phyloP scores from a whole-genome alignment of 2,888 invertebrate genomes.

The Tetranychus truncatus region DNA sequence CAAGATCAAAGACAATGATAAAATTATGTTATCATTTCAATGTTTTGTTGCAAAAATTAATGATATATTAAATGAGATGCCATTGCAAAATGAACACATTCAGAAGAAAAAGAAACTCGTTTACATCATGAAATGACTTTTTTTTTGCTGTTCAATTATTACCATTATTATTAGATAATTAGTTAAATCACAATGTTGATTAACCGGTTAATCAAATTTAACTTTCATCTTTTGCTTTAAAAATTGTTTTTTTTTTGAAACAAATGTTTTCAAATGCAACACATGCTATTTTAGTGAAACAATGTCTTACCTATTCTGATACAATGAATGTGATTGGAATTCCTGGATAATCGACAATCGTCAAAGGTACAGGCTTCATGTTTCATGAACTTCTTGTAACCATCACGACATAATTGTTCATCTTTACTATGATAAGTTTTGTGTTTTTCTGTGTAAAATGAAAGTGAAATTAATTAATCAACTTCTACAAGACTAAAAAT shows the following conservation, averaged over 20 bases:
- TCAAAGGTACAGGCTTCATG: slow-evolving; percentile 80
- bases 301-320: slow-evolving; percentile 44
- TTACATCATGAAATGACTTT: background rate
- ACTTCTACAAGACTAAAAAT: background rate
- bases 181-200: background rate
- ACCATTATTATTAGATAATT: background rate
- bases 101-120: too few species aligned
- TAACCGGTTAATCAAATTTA: background rate
- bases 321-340: slow-evolving; percentile 96
- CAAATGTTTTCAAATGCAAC: background rate
- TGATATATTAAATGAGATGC: background rate
- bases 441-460: slow-evolving; percentile 60
- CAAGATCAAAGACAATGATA: slow-evolving; percentile 1
- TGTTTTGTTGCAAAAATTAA: background rate
- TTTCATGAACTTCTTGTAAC: slow-evolving; percentile 97
- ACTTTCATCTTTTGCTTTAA: too few species aligned
- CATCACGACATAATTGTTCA: slow-evolving; percentile 79
- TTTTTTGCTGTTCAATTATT: background rate
- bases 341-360: slow-evolving; percentile 75
- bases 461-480: background rate
- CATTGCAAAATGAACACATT: too few species aligned
- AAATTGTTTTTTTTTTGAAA: too few species aligned
- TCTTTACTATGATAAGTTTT: slow-evolving; percentile 96
- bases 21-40: background rate
- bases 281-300: background rate